These are phyloP conservation scores for Drosophila sechellia DNA, from an alignment of 1,140 invertebrate species.

Conservation along the genomic window DNA sequence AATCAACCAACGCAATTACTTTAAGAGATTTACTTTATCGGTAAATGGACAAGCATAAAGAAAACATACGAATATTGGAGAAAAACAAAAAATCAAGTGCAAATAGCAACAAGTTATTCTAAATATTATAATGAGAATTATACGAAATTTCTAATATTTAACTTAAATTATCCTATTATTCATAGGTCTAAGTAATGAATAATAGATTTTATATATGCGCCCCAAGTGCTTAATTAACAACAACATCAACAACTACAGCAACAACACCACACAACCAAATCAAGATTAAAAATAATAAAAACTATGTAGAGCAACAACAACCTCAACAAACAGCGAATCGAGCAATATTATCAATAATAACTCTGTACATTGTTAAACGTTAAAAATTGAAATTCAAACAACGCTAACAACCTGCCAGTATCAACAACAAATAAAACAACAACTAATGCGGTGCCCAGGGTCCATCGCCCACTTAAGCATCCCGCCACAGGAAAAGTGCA, in stretches of 20 bases:
- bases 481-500: slow-evolving; percentile 17
- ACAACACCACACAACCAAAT: slow-evolving; percentile 36
- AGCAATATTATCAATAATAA: slow-evolving; percentile 71
- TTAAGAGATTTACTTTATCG: slow-evolving; percentile 73
- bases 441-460: slow-evolving; percentile 62
- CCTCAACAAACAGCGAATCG: slow-evolving; percentile 76
- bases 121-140: slow-evolving; percentile 19
- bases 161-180: slow-evolving; percentile 50
- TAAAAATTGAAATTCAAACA: slow-evolving; percentile 58
- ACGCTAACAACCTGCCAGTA: slow-evolving; percentile 72
- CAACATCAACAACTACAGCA: slow-evolving; percentile 47
- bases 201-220: slow-evolving; percentile 65
- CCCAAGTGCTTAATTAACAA: slow-evolving; percentile 73
- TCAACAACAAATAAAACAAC: slow-evolving; percentile 34
- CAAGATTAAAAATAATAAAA: slow-evolving; percentile 17
- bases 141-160: slow-evolving; percentile 34
- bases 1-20: slow-evolving; percentile 69
- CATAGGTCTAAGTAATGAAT: slow-evolving; percentile 37
- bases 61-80: slow-evolving; percentile 6
- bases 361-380: slow-evolving; percentile 70
- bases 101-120: slow-evolving; percentile 57
- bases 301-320: slow-evolving; percentile 64
- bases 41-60: slow-evolving; percentile 15
- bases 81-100: slow-evolving; percentile 52
- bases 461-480: slow-evolving; percentile 29